Evolutionary conservation across 2,888 invertebrate genomes (phyloP), one percentile per base, ranked within the genome.

Genomic region (Sussaba pulchella): DNA sequence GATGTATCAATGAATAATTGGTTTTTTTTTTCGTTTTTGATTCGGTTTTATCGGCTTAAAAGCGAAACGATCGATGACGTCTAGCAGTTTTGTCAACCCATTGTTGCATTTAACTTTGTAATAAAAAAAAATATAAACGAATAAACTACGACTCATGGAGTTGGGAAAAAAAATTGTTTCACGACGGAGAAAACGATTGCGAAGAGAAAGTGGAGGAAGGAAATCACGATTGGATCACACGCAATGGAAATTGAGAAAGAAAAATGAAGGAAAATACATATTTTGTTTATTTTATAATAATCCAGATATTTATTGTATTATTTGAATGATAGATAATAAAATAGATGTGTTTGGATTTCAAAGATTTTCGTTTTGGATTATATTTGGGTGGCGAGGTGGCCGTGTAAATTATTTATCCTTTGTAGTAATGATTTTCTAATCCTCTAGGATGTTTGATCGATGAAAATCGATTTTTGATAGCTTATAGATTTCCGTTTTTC

Each of bases 321-420:
- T 87, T 89, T 88, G 83, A 86, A 86, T 87, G 78, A 87, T 89
- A 90, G 85, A 82, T 88, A 84, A 89, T 88, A 88, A 88, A 89
- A 31, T 88, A 89, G 85, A 90, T 91, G 91, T 91, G 88, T 90
- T 91, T 91, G 88, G 86, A 88, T 88, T 91, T 89, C 86, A 88
- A 88, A 85, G 86, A 72, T 82, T 79, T 67, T 71, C 69, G 61
- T 57, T 76, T 61, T 17, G 57, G 8, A 50, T 24, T 43, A 59
- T 69, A 41, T 50, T 67, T 24, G n/a, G n/a, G n/a, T n/a, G n/a
- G n/a, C n/a, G n/a, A n/a, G n/a, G n/a, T n/a, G n/a, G n/a, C n/a
- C n/a, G 36, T 64, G 6, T 41, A 0, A 41, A 12, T 61, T 39
- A 19, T 61, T 61, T 39, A 61, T 61, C 39, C 61, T 61, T 10